These are phyloP conservation scores for Otolemur garnettii DNA, from an alignment of 2,113 vertebrate species.

Conservation along the genomic window DNA sequence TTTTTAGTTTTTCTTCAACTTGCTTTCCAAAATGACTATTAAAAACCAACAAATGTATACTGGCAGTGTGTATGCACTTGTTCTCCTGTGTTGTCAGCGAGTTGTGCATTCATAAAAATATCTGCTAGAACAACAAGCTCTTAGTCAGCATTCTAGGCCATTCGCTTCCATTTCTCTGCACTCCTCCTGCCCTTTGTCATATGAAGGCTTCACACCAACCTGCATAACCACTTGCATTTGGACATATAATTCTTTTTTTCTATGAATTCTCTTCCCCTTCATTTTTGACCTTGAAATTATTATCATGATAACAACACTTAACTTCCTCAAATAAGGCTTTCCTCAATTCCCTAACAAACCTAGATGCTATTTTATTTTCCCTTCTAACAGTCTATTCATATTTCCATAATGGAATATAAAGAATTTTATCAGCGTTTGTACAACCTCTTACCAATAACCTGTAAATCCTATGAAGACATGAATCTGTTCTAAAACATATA, in stretches of 20 bases:
- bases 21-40: neutral
- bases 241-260: neutral
- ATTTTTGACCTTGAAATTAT: neutral
- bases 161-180: neutral
- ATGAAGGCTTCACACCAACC: rapidly evolving
- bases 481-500: neutral
- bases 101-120: neutral
- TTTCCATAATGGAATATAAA: neutral
- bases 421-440: neutral
- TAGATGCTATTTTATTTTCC: no score
- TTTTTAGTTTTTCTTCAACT: no score
- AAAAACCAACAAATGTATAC: neutral
- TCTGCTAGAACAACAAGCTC: neutral
- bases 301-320: neutral
- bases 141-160: neutral
- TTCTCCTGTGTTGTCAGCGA: neutral
- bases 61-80: neutral
- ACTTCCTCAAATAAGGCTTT: neutral
- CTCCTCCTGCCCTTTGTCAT: neutral
- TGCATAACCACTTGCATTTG: neutral
- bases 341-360: neutral
- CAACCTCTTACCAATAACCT: neutral
- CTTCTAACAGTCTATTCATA: neutral
- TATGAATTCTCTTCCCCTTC: rapidly evolving
- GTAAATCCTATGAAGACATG: neutral